Conservation (phyloP, 2,113 vertebrate species). For the Lamprologus sp. region DNA sequence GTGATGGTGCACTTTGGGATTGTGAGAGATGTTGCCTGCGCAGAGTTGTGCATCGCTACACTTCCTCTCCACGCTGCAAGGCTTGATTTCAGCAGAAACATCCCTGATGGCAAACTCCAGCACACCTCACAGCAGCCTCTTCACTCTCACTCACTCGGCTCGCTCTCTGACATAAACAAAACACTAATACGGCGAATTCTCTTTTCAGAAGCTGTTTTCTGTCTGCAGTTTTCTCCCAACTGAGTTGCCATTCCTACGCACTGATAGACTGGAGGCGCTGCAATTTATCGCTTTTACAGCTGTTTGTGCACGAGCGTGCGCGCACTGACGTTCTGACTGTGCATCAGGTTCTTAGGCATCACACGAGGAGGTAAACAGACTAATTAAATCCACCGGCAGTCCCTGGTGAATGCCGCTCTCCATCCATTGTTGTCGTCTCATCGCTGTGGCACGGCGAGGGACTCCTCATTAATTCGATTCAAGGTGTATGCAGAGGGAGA, state of each 20-base stretch:
- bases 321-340: neutral
- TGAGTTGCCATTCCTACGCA: constrained; percentile 5
- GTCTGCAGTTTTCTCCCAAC: constrained; percentile 20
- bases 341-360: constrained; percentile 12
- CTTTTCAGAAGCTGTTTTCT: constrained; percentile 10
- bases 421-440: constrained; percentile 27
- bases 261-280: constrained; percentile 15
- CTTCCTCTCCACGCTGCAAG: neutral
- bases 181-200: neutral
- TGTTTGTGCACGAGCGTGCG: neutral
- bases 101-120: constrained; percentile 15
- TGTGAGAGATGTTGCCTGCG: neutral
- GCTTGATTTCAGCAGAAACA: constrained; percentile 22
- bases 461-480: constrained; percentile 46
- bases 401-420: constrained; percentile 31
- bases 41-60: constrained; percentile 14
- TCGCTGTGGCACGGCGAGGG: constrained; percentile 28
- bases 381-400: constrained; percentile 60
- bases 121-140: constrained; percentile 9
- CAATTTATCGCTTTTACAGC: constrained; percentile 24
- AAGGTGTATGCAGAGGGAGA: neutral
- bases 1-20: neutral
- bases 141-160: neutral
- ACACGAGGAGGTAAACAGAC: constrained; percentile 46
- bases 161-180: constrained; percentile 24